Base-by-base conservation (phyloP, 2,797 vertebrate genomes). In the Chelidonichthys spinosus region DNA sequence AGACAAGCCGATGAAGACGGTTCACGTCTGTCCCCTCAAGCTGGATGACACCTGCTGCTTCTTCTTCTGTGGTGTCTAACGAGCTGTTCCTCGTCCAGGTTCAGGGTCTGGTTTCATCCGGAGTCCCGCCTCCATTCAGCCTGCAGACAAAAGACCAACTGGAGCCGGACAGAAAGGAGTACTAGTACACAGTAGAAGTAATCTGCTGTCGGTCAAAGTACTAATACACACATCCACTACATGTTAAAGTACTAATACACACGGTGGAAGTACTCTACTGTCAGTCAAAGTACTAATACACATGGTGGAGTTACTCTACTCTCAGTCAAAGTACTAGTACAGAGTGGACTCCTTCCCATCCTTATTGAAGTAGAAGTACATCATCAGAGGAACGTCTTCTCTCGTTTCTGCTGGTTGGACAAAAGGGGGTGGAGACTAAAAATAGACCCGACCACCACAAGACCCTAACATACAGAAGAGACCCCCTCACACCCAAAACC, bases 1-100 rank as follows among this genome's bases (percentile, higher is more conserved):
- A 61, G 68, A 6, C 7, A 17, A 56, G 25, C 49, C 11, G 36
- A 42, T 5, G 32, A 11, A 5, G 58, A 43, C 37, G 13, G 46
- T 56, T 59, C 6, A 8, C 2, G 32, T 37, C 37, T 13, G 11
- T 65, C 66, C 76, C 44, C 35, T 47, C 76, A 80, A 78, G 69
- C 69, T 78, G 44, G 46, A 49, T 3, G 17, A 47, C 46, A 47
- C 46, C 46, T 47, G 78, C 81, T 79, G 67, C 81, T 70, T 84
- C 77, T 65, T 69, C 79, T 69, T 56, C 70, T 44, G 55, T 49
- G 78, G 49, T 52, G 10, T 32, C 9, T 32, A 13, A 53, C 50
- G 3, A 13, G 25, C 25, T 5, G 11, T 13, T 33, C 25, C 25
- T 53, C 49, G 5, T 50, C 2, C 18, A 25, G 9, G 42, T 6